phyloP scores from a whole-genome alignment of 2,113 vertebrate species.

The Panthera leo region DNA sequence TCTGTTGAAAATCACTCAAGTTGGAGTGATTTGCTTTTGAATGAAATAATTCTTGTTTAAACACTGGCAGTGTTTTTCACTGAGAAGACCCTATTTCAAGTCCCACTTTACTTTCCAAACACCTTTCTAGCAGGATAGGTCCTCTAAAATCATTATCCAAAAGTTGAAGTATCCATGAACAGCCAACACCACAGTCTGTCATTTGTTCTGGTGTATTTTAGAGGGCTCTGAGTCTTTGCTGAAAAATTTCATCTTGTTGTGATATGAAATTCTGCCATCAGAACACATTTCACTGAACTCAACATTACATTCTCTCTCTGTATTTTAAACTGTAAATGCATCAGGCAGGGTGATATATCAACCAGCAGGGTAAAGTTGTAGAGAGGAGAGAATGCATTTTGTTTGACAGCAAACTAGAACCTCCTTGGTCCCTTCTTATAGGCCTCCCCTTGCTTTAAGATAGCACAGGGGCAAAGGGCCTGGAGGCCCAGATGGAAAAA shows the following conservation, averaged over 20 bases:
- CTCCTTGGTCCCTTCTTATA: not conserved
- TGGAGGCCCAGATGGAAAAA: not conserved
- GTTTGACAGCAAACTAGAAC: not conserved
- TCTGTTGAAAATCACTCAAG: not conserved
- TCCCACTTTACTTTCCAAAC: constrained; percentile 22
- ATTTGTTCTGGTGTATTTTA: not conserved
- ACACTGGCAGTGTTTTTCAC: not conserved
- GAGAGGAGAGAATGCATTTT: not conserved
- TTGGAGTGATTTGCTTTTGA: not conserved
- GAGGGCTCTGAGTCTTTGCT: not conserved
- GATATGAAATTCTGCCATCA: not conserved
- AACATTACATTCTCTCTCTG: not conserved
- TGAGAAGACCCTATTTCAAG: not conserved
- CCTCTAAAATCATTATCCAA: not conserved
- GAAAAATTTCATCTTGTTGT: not conserved
- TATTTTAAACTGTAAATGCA: not conserved
- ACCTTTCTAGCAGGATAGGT: not conserved
- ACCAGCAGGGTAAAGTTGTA: not conserved
- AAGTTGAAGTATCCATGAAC: not conserved
- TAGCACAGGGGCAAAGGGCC: not conserved
- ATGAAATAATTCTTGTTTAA: constrained; percentile 18
- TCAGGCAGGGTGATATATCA: not conserved
- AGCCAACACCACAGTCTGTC: not conserved
- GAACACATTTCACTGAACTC: not conserved
- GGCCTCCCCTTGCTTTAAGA: not conserved